Percentiles rank a stretch among this genome's conserved stretches.
phyloP scores from a whole-genome alignment of 2,797 vertebrate species.

The Coranthus polyacanthus region DNA sequence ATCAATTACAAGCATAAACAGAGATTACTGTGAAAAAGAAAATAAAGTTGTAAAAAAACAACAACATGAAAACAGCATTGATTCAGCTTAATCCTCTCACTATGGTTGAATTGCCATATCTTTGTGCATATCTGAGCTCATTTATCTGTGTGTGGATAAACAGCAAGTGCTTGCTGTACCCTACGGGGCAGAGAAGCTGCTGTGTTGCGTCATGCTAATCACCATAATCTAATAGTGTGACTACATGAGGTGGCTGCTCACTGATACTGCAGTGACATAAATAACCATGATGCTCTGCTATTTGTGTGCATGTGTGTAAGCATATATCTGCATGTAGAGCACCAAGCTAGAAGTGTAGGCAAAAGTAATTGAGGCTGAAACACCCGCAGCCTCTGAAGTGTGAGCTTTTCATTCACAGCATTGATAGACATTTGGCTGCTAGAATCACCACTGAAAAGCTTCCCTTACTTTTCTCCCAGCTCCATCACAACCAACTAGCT shows the following conservation, averaged over 20 bases:
- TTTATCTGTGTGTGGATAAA: constrained; percentile 52
- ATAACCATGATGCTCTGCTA: constrained; percentile 56
- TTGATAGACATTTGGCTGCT: constrained; percentile 36
- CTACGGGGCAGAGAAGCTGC: constrained; percentile 29
- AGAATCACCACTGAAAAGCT: constrained; percentile 42
- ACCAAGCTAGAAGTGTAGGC: constrained; percentile 30
- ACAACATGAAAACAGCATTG: background rate
- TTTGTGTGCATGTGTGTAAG: constrained; percentile 20
- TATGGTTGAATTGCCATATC: constrained; percentile 22
- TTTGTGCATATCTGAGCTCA: constrained; percentile 31
- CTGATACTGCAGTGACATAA: constrained; percentile 50
- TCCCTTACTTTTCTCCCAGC: constrained; percentile 18
- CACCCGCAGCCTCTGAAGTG: constrained; percentile 43
- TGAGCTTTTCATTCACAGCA: constrained; percentile 62
- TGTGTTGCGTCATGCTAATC: constrained; percentile 55
- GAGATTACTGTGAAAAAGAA: constrained; percentile 5
- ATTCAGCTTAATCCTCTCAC: constrained; percentile 29
- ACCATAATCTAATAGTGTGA: constrained; percentile 65
- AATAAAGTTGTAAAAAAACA: background rate
- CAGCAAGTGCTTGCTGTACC: constrained; percentile 34
- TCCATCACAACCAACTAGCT: constrained; percentile 30
- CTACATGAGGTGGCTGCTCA: constrained; percentile 48
- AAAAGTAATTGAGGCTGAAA: constrained; percentile 61
- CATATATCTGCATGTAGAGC: constrained; percentile 16
- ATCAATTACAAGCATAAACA: constrained; percentile 25